These are phyloP conservation scores for Salvelinus sp. DNA, from an alignment of 2,113 vertebrate species.

Conservation along the genomic window DNA sequence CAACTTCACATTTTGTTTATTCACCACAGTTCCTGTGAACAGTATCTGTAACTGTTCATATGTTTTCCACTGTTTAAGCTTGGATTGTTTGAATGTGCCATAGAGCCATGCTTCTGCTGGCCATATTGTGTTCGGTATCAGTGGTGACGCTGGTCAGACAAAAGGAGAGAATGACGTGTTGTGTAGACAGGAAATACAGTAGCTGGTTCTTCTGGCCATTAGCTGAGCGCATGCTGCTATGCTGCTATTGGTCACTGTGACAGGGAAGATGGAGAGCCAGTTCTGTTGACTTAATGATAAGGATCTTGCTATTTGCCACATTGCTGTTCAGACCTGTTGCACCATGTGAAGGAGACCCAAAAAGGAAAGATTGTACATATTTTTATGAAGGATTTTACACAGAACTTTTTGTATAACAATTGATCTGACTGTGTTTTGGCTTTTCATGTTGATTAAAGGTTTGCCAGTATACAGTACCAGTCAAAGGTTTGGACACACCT, in stretches of 20 bases:
- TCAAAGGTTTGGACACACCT: not conserved
- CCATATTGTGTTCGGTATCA: conserved; percentile 8
- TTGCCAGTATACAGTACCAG: not conserved
- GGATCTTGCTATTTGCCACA: conserved; percentile 16
- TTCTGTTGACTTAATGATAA: conserved; percentile 8
- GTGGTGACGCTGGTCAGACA: conserved; percentile 10
- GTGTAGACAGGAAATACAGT: conserved; percentile 23
- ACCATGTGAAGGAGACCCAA: conserved; percentile 10
- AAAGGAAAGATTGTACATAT: conserved; percentile 10
- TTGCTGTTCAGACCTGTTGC: conserved; percentile 1
- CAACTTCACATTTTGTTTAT: not conserved
- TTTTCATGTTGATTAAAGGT: conserved; percentile 14
- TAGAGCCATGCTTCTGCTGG: conserved; percentile 10
- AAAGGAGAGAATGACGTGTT: conserved; percentile 25
- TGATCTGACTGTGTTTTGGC: conserved; percentile 9
- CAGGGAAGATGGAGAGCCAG: conserved; percentile 12
- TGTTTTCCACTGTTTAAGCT: conserved; percentile 8
- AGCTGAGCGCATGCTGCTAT: conserved; percentile 20
- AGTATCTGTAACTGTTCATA: conserved; percentile 12
- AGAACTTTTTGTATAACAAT: conserved; percentile 26
- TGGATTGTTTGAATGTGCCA: conserved; percentile 1
- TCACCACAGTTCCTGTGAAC: not conserved
- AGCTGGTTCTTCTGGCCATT: conserved; percentile 28
- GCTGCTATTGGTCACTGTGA: conserved; percentile 15
- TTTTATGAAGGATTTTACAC: not conserved